These are phyloP conservation scores for Mastacembelus armatus DNA, from an alignment of 2,797 vertebrate species.

Conservation along the genomic window DNA sequence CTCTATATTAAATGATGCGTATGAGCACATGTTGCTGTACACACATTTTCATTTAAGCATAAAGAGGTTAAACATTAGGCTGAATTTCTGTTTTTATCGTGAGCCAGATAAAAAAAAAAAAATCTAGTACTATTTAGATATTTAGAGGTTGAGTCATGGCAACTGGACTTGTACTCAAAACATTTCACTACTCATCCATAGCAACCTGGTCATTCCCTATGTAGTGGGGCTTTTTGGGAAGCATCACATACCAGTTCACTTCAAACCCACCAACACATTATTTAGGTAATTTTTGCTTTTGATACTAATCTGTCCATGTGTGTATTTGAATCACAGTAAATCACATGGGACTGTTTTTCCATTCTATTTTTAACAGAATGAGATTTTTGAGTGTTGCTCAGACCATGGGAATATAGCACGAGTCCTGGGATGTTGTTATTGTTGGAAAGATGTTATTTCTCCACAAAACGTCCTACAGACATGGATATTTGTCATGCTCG, in stretches of 20 bases:
- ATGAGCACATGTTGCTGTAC: not conserved
- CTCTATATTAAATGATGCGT: not conserved
- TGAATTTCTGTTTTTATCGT: not conserved
- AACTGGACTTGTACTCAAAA: too few species aligned
- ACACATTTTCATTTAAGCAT: not conserved
- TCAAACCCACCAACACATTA: too few species aligned
- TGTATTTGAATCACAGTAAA: conserved; percentile 1
- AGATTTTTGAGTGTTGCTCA: not conserved
- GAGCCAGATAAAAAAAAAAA: not conserved
- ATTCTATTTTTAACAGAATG: conserved; percentile 32
- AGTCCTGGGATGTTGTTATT: conserved; percentile 14
- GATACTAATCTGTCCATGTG: not conserved
- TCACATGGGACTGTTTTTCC: conserved; percentile 15
- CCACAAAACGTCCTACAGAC: not conserved
- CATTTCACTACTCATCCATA: too few species aligned
- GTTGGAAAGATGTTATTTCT: not conserved
- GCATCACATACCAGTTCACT: too few species aligned
- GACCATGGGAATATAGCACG: conserved; percentile 2
- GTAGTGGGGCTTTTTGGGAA: too few species aligned
- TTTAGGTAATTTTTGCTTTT: too few species aligned
- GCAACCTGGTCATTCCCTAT: too few species aligned
- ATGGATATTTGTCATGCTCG: not conserved
- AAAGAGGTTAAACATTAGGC: not conserved
- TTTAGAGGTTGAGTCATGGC: too few species aligned
- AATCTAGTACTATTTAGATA: not conserved